phyloP scores from a whole-genome alignment of 2,113 vertebrate genomes.

The Eira barbara region DNA sequence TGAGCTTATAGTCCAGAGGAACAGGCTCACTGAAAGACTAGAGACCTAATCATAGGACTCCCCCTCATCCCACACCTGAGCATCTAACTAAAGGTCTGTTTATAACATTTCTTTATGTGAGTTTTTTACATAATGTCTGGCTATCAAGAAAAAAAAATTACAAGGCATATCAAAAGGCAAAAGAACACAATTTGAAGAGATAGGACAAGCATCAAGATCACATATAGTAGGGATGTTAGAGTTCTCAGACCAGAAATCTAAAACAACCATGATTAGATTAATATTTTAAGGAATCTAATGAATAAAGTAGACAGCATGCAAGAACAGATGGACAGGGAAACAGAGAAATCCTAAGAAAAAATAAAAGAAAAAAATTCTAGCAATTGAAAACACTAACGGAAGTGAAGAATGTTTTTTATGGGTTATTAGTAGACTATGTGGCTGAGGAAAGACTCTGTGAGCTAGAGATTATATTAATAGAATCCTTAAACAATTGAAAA shows the following conservation, averaged over 20 bases:
- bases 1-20: background rate
- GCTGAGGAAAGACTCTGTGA: background rate
- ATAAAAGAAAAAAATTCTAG: background rate
- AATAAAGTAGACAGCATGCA: background rate
- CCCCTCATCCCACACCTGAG: background rate
- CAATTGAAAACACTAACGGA: background rate
- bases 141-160: background rate
- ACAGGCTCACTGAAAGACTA: background rate
- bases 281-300: background rate
- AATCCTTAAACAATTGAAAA: background rate
- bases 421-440: background rate
- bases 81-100: background rate
- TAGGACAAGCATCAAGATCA: background rate
- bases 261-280: background rate
- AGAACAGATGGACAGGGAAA: background rate
- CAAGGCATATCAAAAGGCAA: background rate
- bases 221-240: background rate
- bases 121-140: background rate
- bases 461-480: background rate
- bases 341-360: background rate
- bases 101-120: background rate
- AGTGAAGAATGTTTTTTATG: background rate
- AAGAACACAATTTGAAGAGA: background rate
- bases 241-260: background rate
- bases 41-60: background rate